Evolutionary conservation across 2,113 vertebrate genomes (phyloP).

Genomic region (Ciconia stormi): DNA sequence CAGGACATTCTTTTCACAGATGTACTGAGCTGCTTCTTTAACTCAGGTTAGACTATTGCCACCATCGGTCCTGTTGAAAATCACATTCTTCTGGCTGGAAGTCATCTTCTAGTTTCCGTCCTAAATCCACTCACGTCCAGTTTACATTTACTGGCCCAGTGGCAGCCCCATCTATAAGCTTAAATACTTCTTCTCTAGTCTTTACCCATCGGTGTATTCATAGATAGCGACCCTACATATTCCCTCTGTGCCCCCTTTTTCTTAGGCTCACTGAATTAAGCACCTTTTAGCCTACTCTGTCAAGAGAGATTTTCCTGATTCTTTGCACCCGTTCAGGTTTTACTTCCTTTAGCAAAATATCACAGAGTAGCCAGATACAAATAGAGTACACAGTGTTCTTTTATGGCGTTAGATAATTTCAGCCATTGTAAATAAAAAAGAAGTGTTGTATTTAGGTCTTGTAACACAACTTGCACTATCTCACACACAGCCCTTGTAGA

Average conservation of each 20-base stretch:
- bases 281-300: not conserved
- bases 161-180: not conserved
- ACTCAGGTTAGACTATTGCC: not conserved
- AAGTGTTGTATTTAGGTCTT: not conserved
- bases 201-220: not conserved
- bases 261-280: not conserved
- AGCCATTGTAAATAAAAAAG: not conserved
- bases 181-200: not conserved
- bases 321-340: not conserved
- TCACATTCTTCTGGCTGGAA: not conserved
- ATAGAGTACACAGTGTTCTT: not conserved
- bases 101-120: not conserved
- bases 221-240: not conserved
- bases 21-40: not conserved
- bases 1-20: not conserved
- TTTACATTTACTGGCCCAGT: not conserved
- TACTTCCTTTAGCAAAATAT: not conserved
- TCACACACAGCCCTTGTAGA: not conserved
- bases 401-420: not conserved
- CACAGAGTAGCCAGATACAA: not conserved
- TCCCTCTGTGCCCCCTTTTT: not conserved
- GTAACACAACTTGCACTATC: not conserved
- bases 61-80: not conserved
- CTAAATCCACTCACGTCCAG: not conserved
- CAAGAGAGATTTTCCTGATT: not conserved